These are phyloP conservation scores for Eudyptes chrysolophus DNA, from an alignment of 2,113 vertebrate genomes.

Conservation along the genomic window DNA sequence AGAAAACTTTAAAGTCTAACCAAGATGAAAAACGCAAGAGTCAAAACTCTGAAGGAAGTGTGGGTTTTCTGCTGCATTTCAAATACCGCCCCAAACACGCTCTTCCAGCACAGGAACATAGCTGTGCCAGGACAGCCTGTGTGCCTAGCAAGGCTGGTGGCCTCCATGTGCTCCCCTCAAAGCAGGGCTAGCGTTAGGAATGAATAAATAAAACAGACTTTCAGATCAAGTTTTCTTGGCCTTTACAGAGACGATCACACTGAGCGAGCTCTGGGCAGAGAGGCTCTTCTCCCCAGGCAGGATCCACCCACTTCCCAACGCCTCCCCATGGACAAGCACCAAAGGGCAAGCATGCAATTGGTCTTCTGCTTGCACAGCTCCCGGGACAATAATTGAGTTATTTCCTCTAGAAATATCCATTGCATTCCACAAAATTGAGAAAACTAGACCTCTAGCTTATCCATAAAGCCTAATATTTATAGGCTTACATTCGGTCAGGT, in stretches of 20 bases:
- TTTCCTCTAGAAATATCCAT: not conserved
- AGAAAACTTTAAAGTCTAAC: conserved; percentile 19
- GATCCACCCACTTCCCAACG: not conserved
- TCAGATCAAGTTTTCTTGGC: conserved; percentile 17
- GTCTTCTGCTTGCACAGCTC: not conserved
- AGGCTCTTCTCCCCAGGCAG: not conserved
- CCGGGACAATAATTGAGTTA: accelerated
- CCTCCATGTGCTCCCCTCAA: conserved; percentile 2
- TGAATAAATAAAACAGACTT: conserved; percentile 28
- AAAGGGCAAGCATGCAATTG: not conserved
- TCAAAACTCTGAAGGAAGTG: not conserved
- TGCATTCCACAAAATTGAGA: not conserved
- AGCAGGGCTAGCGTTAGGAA: not conserved
- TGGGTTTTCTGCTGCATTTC: conserved; percentile 34
- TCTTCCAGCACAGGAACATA: not conserved
- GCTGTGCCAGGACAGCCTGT: not conserved
- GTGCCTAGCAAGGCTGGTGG: not conserved
- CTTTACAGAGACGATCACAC: not conserved
- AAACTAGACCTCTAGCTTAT: not conserved
- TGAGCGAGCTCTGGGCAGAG: not conserved
- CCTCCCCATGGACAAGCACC: not conserved
- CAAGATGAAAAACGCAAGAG: conserved; percentile 11
- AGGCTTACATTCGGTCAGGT: not conserved
- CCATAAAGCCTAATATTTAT: not conserved
- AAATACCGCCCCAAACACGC: not conserved